Evolutionary conservation across 2,113 vertebrate genomes (phyloP).

Genomic region (Xenotilapia caudafasciata): DNA sequence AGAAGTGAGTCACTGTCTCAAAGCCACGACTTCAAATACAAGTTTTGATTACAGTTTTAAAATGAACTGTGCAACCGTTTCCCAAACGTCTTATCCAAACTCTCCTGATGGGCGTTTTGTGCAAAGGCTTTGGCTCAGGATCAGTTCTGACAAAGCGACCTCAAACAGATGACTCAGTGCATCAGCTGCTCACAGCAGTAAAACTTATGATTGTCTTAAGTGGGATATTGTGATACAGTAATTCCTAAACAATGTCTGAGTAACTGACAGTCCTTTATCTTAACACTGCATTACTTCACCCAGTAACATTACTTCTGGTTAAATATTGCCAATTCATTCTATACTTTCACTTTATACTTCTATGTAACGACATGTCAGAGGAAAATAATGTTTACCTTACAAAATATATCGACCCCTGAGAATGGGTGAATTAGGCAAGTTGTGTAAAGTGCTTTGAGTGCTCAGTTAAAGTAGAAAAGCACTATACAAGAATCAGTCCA

Average conservation of each 20-base stretch:
- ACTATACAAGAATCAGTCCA: neutral
- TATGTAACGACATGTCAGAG: neutral
- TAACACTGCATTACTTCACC: neutral
- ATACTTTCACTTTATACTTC: neutral
- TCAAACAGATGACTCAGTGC: neutral
- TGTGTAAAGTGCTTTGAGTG: neutral
- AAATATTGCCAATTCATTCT: neutral
- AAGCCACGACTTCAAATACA: neutral
- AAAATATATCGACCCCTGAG: neutral
- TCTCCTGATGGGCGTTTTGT: neutral
- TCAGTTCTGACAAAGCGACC: neutral
- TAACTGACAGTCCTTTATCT: neutral
- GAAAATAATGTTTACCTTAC: neutral
- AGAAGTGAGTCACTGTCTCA: neutral
- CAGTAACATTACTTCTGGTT: neutral
- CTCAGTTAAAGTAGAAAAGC: neutral
- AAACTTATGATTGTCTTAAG: neutral
- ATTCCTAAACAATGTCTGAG: neutral
- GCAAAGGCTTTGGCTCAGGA: neutral
- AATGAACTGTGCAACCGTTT: neutral
- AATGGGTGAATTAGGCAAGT: neutral
- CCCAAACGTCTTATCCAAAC: neutral
- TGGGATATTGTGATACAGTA: neutral
- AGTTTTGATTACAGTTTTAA: neutral
- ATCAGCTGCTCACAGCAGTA: neutral